phyloP scores from a whole-genome alignment of 2,113 vertebrate species.

The Sciurus niger region DNA sequence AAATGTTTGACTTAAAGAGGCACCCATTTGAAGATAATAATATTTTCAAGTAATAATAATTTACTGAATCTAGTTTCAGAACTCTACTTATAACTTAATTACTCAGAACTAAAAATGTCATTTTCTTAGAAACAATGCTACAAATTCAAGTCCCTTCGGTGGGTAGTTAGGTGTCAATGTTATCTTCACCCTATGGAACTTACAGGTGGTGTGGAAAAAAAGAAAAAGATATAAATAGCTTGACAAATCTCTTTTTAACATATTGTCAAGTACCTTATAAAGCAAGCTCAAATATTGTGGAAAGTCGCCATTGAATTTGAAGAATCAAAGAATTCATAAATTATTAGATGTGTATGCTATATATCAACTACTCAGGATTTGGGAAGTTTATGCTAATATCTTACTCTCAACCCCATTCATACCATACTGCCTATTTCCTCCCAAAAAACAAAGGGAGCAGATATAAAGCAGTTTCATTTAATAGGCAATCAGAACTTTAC shows the following conservation, averaged over 20 bases:
- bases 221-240: slow-evolving; percentile 69
- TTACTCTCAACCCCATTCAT: background rate
- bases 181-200: slow-evolving; percentile 44
- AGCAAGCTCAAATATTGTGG: slow-evolving; percentile 70
- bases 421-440: background rate
- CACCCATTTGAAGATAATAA: background rate
- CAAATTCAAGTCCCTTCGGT: slow-evolving; percentile 42
- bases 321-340: slow-evolving; percentile 67
- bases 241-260: slow-evolving; percentile 72
- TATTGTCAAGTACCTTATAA: slow-evolving; percentile 74
- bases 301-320: slow-evolving; percentile 68
- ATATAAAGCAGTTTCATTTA: background rate
- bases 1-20: slow-evolving; percentile 50
- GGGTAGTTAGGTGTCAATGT: background rate
- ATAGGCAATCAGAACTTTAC: background rate
- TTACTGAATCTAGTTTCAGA: slow-evolving; percentile 48
- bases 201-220: background rate
- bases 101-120: slow-evolving; percentile 33
- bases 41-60: slow-evolving; percentile 45
- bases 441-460: background rate
- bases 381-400: slow-evolving; percentile 3
- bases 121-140: slow-evolving; percentile 33
- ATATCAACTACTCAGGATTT: slow-evolving; percentile 22
- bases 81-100: slow-evolving; percentile 45
- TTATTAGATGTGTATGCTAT: slow-evolving; percentile 45